A percentile compares a stretch with the other conserved stretches of the same genome.
phyloP scores from a whole-genome alignment of 2,797 vertebrate species.

The Pampus argenteus region DNA sequence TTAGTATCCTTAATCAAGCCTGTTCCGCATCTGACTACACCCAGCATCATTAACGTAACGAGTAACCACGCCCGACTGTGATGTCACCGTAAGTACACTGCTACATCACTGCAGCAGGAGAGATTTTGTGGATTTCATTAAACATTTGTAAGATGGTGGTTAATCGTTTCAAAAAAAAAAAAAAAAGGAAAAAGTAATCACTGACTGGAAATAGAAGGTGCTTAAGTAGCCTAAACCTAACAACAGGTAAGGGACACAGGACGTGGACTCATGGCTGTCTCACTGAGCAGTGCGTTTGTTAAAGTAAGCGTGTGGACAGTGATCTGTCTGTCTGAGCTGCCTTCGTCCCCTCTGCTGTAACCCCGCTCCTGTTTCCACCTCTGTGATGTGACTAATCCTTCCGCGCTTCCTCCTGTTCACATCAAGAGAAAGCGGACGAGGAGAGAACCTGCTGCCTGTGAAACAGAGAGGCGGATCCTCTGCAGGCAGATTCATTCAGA shows the following conservation, averaged over 20 bases:
- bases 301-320: slow-evolving; percentile 3
- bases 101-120: too few relatives aligned
- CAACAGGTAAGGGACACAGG: background rate
- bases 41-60: too few relatives aligned
- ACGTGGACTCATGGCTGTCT: background rate
- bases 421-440: slow-evolving; percentile 23
- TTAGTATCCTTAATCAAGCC: too few relatives aligned
- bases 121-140: too few relatives aligned
- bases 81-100: too few relatives aligned
- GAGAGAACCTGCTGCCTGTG: slow-evolving; percentile 35
- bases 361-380: slow-evolving; percentile 32
- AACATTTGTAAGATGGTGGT: background rate
- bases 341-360: slow-evolving; percentile 28
- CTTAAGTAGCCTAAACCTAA: background rate
- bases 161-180: background rate
- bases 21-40: too few relatives aligned
- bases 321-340: slow-evolving; percentile 11
- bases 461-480: slow-evolving; percentile 47
- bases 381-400: slow-evolving; percentile 60
- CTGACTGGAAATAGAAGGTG: background rate
- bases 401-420: slow-evolving; percentile 23
- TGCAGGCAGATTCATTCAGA: slow-evolving; percentile 26
- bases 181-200: too few relatives aligned
- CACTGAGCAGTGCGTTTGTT: background rate
- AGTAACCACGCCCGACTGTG: too few relatives aligned